Evolutionary conservation across 2,797 vertebrate genomes (phyloP), one percentile per base, ranked within the genome.

Genomic region (Rhabdophis nuchalis): DNA sequence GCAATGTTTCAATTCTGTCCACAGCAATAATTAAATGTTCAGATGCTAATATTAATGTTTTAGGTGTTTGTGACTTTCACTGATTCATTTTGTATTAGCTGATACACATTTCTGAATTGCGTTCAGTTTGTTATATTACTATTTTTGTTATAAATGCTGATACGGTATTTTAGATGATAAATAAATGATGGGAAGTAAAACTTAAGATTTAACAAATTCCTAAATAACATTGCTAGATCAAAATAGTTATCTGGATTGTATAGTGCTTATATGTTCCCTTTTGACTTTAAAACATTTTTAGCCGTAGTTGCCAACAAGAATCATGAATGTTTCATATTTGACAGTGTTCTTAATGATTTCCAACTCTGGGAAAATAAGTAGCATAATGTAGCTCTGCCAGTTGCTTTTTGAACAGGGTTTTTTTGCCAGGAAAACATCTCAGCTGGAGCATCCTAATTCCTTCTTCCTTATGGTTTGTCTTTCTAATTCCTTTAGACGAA

Each of bases 401-500:
- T n/a, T 92, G 85, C n/a, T 52, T 57, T 52, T 36, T 60, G n/a
- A 53, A 29, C 29, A 4, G 18, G 86, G 32, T 60, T 53, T 77
- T 53, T 14, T 54, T 23, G 20, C 12, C 50, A 58, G 54, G 12
- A 36, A 23, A 53, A 29, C 27, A 61, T 46, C 25, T 88, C 64
- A 29, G 7, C n/a, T 88, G 54, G 85, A 53, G 27, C 25, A 61
- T 54, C 29, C 16, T 12, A n/a, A 52, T 85, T 54, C 46, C 41
- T 16, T 6, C 11, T 77, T 87, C 52, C 50, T 88, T 50, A 88
- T 50, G 50, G 86, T 46, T 3, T 85, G 29, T 53, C 89, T 58
- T 18, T 89, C 36, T 25, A n/a, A 6, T 72, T 93, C 57, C 27
- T 92, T 89, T 97, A 99, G 99, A 96, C 98, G 99, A 93, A 99